phyloP scores from a whole-genome alignment of 2,113 vertebrate genomes.

The Dipodomys spectabilis region DNA sequence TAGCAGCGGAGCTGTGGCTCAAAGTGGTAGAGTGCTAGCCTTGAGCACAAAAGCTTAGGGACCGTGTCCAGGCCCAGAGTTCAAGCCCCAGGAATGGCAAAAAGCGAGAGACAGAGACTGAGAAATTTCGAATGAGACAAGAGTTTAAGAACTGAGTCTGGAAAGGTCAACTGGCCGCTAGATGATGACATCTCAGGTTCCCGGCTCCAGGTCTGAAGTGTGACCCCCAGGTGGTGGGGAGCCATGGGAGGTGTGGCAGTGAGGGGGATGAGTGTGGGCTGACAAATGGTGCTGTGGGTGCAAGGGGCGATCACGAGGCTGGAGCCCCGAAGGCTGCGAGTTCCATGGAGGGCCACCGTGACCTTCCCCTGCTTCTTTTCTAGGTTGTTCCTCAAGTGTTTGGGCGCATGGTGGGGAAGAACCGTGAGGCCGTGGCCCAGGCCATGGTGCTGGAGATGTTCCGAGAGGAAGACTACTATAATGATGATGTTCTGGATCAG shows the following conservation, averaged over 20 bases:
- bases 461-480: slow-evolving; percentile 94
- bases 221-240: neutral
- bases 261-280: neutral
- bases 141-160: neutral
- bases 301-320: neutral
- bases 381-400: slow-evolving; percentile 86
- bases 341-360: accelerated
- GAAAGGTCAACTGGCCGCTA: neutral
- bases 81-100: too few species aligned
- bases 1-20: too few species aligned
- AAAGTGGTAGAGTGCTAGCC: too few species aligned
- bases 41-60: too few species aligned
- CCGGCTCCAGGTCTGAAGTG: neutral
- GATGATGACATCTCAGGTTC: neutral
- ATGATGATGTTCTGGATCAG: slow-evolving; percentile 96
- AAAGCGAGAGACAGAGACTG: neutral
- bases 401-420: slow-evolving; percentile 87
- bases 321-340: too few species aligned
- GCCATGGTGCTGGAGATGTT: slow-evolving; percentile 96
- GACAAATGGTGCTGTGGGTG: neutral
- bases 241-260: neutral
- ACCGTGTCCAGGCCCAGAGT: too few species aligned
- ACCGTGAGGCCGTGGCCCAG: slow-evolving; percentile 91
- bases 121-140: neutral
- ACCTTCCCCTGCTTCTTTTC: neutral